Percentiles rank a stretch among this genome's conserved stretches.
Evolutionary conservation across 2,888 invertebrate genomes (phyloP).

Genomic region (Parochlus steinenii): DNA sequence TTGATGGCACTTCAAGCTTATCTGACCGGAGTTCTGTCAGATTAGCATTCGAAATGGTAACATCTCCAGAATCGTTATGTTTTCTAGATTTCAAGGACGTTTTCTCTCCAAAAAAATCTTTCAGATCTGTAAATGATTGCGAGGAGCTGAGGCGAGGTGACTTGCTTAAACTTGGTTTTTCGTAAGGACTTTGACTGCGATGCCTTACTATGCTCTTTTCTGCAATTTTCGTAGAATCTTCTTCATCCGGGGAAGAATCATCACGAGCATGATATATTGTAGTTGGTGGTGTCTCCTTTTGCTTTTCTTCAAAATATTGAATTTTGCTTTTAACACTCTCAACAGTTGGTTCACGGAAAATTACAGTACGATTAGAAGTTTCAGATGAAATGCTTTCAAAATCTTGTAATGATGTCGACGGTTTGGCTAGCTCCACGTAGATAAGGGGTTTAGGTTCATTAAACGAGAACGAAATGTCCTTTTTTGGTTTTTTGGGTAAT

Average conservation of each 20-base stretch:
- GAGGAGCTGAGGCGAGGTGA: constrained; percentile 18
- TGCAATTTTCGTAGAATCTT: constrained; percentile 28
- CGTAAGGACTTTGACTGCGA: constrained; percentile 19
- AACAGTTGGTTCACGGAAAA: constrained; percentile 40
- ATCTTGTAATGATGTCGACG: constrained; percentile 27
- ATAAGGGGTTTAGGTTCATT: constrained; percentile 1
- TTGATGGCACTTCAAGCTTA: not conserved
- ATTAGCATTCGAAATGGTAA: constrained; percentile 5
- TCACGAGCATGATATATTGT: constrained; percentile 37
- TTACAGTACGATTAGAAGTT: constrained; percentile 50
- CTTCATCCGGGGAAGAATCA: constrained; percentile 34
- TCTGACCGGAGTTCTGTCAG: not conserved
- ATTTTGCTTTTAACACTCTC: constrained; percentile 52
- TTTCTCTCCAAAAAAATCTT: constrained; percentile 65
- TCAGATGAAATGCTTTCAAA: constrained; percentile 59
- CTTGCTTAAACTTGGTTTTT: constrained; percentile 6
- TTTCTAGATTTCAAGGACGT: constrained; percentile 25
- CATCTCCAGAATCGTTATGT: constrained; percentile 20
- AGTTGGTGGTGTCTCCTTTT: constrained; percentile 32
- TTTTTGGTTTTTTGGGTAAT: constrained; percentile 11
- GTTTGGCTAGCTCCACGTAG: constrained; percentile 10
- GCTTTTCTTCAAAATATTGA: constrained; percentile 59
- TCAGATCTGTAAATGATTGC: constrained; percentile 40
- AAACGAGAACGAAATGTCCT: constrained; percentile 10
- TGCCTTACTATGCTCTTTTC: constrained; percentile 18